Conservation (phyloP, 2,113 vertebrate species). For the Romanogobio albipinnatus region DNA sequence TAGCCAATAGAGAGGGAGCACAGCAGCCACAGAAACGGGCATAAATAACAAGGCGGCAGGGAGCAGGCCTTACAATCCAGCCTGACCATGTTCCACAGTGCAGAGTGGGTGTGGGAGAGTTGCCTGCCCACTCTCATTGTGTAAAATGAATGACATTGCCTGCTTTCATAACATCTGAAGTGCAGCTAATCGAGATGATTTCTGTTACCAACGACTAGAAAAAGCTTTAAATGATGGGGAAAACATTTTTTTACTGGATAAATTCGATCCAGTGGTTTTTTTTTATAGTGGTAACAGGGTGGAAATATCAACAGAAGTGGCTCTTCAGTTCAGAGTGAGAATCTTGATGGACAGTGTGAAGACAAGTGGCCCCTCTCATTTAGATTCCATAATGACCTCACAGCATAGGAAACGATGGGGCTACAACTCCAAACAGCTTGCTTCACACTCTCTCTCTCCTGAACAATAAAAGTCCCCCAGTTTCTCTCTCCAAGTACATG, state of each 20-base stretch:
- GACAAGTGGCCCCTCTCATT: background rate
- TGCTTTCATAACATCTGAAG: background rate
- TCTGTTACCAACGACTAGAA: background rate
- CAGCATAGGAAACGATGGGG: background rate
- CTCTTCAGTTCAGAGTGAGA: background rate
- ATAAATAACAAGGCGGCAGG: background rate
- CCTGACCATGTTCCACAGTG: background rate
- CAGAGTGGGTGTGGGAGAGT: background rate
- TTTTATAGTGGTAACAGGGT: background rate
- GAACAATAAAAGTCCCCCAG: background rate
- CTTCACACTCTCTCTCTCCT: background rate
- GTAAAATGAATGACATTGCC: background rate
- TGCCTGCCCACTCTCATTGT: background rate
- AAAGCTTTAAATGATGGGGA: background rate
- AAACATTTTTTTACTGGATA: background rate
- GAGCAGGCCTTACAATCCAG: background rate
- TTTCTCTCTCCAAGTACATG: constrained; percentile 46
- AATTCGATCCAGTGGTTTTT: background rate
- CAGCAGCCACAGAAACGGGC: background rate
- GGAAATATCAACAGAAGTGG: background rate
- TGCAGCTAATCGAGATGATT: background rate
- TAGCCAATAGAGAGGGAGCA: background rate
- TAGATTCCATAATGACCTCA: constrained; percentile 43
- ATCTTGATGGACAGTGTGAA: background rate
- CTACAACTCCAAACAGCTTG: background rate